Evolutionary conservation across 2,113 vertebrate species (phyloP), one percentile per base, ranked within the genome.

Genomic region (Trichechus manatus): DNA sequence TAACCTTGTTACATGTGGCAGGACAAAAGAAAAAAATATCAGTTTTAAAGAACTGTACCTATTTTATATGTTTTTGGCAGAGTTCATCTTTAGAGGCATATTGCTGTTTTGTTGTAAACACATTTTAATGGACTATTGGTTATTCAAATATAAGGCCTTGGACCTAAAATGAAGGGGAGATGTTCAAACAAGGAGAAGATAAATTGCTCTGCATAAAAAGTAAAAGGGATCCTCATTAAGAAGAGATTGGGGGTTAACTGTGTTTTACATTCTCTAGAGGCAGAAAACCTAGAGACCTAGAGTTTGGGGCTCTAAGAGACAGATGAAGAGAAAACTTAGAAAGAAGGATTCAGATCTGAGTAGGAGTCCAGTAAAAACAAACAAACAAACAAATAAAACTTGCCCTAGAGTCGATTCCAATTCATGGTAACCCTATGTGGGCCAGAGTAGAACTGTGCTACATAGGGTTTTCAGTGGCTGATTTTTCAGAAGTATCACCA

Each of bases 21-120:
- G n/a, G 42, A 84, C 29, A 61, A 85, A 89, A 87, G 23, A 15
- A 47, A 47, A 47, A n/a, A 15, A 15, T 9, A 22, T 91, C 25
- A 6, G 70, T 87, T 96, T 93, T 33, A 80, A 95, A 88, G 42
- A 80, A 66, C 9, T 68, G 14, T 56, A 56, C 53, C 53, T 64
- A 25, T 39, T 86, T 20, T 20, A 6, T 25, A 23, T 75, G n/a
- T 50, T 50, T 64, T 89, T 66, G 42, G 2, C 25, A 39, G 19
- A 88, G 27, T 72, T 92, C 27, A 29, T 23, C 53, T 93, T 88
- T 64, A 31, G 31, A 83, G 11, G 11, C 70, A 50, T 50, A 72
- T 29, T 75, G 53, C 31, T 81, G 9, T 80, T 96, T 68, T 50
- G 15, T 53, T 93, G n/a, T 42, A 72, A 90, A 91, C 81, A 29